Percentiles rank a stretch among this genome's conserved stretches.
Evolutionary conservation across 2,888 invertebrate genomes (phyloP).

Genomic region (Ceraclea dissimilis): DNA sequence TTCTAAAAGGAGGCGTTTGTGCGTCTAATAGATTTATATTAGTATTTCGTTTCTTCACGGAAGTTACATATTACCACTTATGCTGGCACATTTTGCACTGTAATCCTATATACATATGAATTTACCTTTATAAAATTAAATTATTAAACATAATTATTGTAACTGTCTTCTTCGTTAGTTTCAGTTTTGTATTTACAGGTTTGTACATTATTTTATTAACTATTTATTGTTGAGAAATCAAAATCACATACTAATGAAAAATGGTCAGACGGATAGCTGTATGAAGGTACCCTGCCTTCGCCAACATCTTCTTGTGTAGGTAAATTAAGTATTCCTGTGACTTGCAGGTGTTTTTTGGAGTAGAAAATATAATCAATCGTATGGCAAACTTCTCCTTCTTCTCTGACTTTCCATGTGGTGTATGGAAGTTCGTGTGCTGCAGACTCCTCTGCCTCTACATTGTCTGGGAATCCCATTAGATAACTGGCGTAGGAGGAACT

Average conservation of each 20-base stretch:
- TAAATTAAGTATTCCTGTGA: slow-evolving; percentile 49
- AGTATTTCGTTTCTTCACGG: too few relatives aligned
- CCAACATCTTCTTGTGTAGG: slow-evolving; percentile 62
- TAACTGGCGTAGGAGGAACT: slow-evolving; percentile 24
- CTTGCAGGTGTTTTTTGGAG: slow-evolving; percentile 48
- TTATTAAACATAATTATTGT: too few relatives aligned
- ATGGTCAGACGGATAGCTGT: slow-evolving; percentile 68
- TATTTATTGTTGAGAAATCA: slow-evolving; percentile 26
- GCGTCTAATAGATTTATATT: too few relatives aligned
- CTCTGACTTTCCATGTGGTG: slow-evolving; percentile 70
- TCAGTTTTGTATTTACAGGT: too few relatives aligned
- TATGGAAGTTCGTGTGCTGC: slow-evolving; percentile 56
- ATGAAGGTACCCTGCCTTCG: slow-evolving; percentile 56
- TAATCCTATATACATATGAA: too few relatives aligned
- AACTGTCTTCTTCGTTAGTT: too few relatives aligned
- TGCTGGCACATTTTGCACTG: too few relatives aligned
- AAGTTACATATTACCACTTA: too few relatives aligned
- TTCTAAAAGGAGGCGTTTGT: too few relatives aligned
- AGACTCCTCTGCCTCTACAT: slow-evolving; percentile 27
- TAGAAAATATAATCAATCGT: slow-evolving; percentile 72
- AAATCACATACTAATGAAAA: slow-evolving; percentile 65
- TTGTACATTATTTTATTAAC: too few relatives aligned
- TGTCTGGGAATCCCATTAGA: not conserved
- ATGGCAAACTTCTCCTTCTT: slow-evolving; percentile 62
- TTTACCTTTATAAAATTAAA: too few relatives aligned